A percentile compares a stretch with the other conserved stretches of the same genome.
Evolutionary conservation across 2,888 invertebrate species (phyloP).

Genomic region (Malthinus flaveolus): DNA sequence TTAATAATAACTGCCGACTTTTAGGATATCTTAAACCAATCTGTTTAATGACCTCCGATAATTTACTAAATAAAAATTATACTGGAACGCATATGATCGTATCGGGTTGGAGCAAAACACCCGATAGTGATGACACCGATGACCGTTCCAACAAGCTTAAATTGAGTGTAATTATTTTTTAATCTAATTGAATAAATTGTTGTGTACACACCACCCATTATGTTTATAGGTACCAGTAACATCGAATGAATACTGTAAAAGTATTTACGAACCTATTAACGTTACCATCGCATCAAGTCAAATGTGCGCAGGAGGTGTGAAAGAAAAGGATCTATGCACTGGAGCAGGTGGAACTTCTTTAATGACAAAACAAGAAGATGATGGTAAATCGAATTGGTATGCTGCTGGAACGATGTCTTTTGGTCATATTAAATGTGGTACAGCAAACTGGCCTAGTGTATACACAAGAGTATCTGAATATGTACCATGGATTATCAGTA

Average conservation of each 20-base stretch:
- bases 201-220: slow-evolving; percentile 42
- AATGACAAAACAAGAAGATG: too few relatives aligned
- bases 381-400: slow-evolving; percentile 51
- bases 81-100: slow-evolving; percentile 57
- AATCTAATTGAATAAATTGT: slow-evolving; percentile 55
- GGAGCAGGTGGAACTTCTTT: too few relatives aligned
- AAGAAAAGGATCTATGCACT: slow-evolving; percentile 33
- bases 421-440: slow-evolving; percentile 59
- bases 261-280: slow-evolving; percentile 42
- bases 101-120: slow-evolving; percentile 70
- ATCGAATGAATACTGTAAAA: slow-evolving; percentile 41
- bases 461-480: slow-evolving; percentile 64
- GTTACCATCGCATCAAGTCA: slow-evolving; percentile 52
- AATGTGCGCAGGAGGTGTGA: slow-evolving; percentile 54
- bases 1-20: slow-evolving; percentile 13
- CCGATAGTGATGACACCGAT: slow-evolving; percentile 52
- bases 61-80: slow-evolving; percentile 48
- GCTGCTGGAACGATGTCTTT: slow-evolving; percentile 65
- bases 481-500: slow-evolving; percentile 61
- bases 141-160: slow-evolving; percentile 37
- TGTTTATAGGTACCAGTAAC: slow-evolving; percentile 55
- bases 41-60: slow-evolving; percentile 58
- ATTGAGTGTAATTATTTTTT: too few relatives aligned
- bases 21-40: slow-evolving; percentile 62
- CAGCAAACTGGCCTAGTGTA: slow-evolving; percentile 62